Conservation (phyloP, 2,797 vertebrate species). For the Lithobates sylvaticus region DNA sequence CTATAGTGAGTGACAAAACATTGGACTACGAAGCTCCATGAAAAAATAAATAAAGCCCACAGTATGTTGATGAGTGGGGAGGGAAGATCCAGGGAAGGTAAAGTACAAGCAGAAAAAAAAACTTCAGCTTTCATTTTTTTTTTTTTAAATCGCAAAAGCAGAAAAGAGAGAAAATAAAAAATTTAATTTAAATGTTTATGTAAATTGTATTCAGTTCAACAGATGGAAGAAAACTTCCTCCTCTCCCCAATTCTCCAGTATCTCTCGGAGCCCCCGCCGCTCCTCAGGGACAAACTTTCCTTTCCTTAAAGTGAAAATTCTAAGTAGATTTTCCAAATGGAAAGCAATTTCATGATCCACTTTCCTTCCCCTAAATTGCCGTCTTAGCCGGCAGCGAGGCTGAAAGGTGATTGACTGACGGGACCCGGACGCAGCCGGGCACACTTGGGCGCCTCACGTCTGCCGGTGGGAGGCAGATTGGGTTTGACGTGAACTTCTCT, state of each 20-base stretch:
- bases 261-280: neutral
- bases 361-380: constrained; percentile 11
- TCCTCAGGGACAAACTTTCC: neutral
- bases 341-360: constrained; percentile 14
- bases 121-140: no score
- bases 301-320: neutral
- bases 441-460: neutral
- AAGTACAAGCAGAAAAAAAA: no score
- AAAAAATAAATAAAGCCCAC: no score
- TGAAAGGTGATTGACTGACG: constrained; percentile 28
- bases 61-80: no score
- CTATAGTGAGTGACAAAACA: no score
- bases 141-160: no score
- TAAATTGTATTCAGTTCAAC: neutral
- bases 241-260: neutral
- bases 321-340: neutral
- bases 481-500: constrained; percentile 31
- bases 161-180: no score
- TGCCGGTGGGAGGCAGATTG: constrained; percentile 32
- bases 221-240: no score
- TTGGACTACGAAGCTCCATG: no score
- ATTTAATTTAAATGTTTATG: no score
- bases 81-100: no score
- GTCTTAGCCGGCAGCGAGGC: neutral
- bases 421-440: neutral